Conservation (phyloP, 2,888 invertebrate species). For the Koerneria pararmatus region DNA sequence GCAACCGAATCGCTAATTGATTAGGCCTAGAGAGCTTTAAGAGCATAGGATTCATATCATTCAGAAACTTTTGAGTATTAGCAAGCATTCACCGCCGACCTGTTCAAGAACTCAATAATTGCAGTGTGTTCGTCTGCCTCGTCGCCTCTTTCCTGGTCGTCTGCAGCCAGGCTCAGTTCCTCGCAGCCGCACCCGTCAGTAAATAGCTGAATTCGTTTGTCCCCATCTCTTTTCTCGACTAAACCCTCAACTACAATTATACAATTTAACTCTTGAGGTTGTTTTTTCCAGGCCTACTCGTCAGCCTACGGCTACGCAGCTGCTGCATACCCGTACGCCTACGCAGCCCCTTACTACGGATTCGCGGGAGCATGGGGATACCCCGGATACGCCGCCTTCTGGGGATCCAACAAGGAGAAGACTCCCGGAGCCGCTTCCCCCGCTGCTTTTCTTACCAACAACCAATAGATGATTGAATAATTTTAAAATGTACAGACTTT, state of each 20-base stretch:
- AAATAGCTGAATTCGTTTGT: neutral
- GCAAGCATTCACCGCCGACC: neutral
- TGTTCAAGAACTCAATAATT: neutral
- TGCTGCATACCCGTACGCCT: too few relatives aligned
- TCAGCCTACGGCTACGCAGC: too few relatives aligned
- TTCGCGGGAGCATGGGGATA: slow-evolving; percentile 9
- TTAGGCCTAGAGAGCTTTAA: too few relatives aligned
- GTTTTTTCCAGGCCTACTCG: too few relatives aligned
- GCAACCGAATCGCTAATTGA: too few relatives aligned
- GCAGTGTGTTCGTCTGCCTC: slow-evolving; percentile 15
- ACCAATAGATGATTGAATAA: too few relatives aligned
- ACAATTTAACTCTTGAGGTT: too few relatives aligned
- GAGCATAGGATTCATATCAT: too few relatives aligned
- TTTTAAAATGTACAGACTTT: too few relatives aligned
- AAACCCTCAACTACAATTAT: neutral
- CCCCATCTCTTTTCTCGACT: neutral
- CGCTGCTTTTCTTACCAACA: too few relatives aligned
- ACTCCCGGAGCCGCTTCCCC: neutral
- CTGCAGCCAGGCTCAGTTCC: slow-evolving; percentile 13
- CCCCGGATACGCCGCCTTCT: slow-evolving; percentile 17
- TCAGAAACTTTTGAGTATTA: too few relatives aligned
- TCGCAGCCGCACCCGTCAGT: slow-evolving; percentile 8
- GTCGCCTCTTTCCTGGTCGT: slow-evolving; percentile 12
- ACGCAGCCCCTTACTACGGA: too few relatives aligned
- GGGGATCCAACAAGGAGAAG: slow-evolving; percentile 19